Percentiles rank a stretch among this genome's conserved stretches.
Conservation (phyloP, 2,888 invertebrate species). For the Drosophila niveifrons region DNA sequence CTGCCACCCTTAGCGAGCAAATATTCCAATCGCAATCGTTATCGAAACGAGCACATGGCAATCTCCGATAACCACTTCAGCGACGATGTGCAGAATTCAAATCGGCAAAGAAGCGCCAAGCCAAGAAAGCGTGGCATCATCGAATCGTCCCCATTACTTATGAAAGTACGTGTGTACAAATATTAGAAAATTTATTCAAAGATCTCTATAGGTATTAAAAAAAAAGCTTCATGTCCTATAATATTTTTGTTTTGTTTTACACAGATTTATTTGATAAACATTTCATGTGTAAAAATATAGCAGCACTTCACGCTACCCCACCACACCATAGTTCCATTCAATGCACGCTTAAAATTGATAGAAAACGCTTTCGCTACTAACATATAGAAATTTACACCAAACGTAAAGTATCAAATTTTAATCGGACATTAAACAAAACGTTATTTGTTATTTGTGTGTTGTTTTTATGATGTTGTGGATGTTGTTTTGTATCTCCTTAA, state of each 20-base stretch:
- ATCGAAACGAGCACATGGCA: conserved; percentile 27
- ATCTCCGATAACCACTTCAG: not conserved
- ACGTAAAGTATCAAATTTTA: conserved; percentile 61
- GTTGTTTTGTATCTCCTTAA: conserved; percentile 88
- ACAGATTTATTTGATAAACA: conserved; percentile 52
- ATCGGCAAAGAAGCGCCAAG: not conserved
- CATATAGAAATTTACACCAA: conserved; percentile 52
- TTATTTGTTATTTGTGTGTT: conserved; percentile 59
- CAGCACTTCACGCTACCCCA: conserved; percentile 36
- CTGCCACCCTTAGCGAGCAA: not conserved
- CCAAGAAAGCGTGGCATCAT: conserved; percentile 6
- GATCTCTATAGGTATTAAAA: conserved; percentile 49
- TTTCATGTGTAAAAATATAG: conserved; percentile 44
- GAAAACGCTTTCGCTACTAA: conserved; percentile 55
- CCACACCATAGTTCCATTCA: conserved; percentile 31
- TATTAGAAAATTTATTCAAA: conserved; percentile 41
- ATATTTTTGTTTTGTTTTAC: conserved; percentile 48
- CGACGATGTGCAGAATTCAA: not conserved
- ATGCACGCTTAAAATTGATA: conserved; percentile 56
- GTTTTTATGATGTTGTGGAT: conserved; percentile 37
- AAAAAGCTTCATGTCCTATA: conserved; percentile 55
- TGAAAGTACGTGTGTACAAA: conserved; percentile 26
- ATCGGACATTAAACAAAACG: conserved; percentile 60
- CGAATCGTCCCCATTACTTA: conserved; percentile 13
- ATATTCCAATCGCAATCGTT: conserved; percentile 16